Evolutionary conservation across 1,140 invertebrate species (phyloP).

Genomic region (Pectinophora gossypiella): DNA sequence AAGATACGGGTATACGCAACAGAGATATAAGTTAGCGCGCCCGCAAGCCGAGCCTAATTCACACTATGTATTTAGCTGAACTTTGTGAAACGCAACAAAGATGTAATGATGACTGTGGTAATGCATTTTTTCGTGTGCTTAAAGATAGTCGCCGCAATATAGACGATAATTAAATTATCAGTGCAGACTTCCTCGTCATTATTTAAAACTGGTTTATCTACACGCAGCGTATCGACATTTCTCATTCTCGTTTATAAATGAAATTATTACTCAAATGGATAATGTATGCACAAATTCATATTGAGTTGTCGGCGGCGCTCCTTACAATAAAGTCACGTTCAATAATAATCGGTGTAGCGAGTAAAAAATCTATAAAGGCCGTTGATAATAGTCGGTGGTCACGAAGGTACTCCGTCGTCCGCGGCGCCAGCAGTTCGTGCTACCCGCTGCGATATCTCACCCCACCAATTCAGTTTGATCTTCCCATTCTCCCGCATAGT

Average conservation of each 20-base stretch:
- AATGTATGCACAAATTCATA: constrained; percentile 41
- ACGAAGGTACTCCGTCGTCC: constrained; percentile 45
- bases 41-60: constrained; percentile 54
- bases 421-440: constrained; percentile 46
- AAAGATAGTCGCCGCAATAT: constrained; percentile 53
- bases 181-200: constrained; percentile 58
- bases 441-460: constrained; percentile 49
- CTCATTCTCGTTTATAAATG: constrained; percentile 1
- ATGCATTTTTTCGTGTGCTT: constrained; percentile 64
- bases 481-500: constrained; percentile 9
- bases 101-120: constrained; percentile 61
- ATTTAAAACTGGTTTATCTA: constrained; percentile 43
- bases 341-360: constrained; percentile 29
- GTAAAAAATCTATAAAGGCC: constrained; percentile 49
- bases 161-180: constrained; percentile 67
- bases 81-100: constrained; percentile 64
- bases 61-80: constrained; percentile 67
- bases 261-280: constrained; percentile 34
- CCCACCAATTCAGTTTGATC: constrained; percentile 31
- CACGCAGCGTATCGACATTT: constrained; percentile 2
- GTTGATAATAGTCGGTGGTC: constrained; percentile 55
- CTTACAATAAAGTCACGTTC: constrained; percentile 46
- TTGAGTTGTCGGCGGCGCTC: constrained; percentile 42
- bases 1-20: constrained; percentile 23
- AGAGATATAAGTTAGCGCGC: constrained; percentile 5